phyloP scores from a whole-genome alignment of 2,113 vertebrate species.

The Pseudolaguvia tuberculata region DNA sequence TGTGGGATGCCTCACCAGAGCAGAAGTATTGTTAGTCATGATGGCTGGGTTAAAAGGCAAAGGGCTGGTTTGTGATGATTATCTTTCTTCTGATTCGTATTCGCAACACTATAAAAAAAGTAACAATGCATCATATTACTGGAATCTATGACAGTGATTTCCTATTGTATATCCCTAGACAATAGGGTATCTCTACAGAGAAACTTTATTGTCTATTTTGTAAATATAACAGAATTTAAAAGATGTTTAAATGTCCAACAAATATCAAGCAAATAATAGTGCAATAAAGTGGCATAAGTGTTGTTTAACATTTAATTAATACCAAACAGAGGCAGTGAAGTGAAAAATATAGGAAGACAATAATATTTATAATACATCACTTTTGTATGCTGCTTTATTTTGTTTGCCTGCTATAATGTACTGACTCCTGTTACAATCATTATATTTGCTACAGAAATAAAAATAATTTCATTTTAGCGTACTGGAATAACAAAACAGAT shows the following conservation, averaged over 20 bases:
- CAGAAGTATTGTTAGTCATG: conserved; percentile 27
- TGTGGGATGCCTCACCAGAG: conserved; percentile 44
- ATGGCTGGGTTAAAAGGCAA: conserved; percentile 36
- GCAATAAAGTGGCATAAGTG: background rate
- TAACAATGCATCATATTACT: background rate
- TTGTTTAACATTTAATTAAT: background rate
- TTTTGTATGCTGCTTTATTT: no score
- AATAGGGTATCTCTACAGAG: background rate
- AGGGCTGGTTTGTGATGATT: background rate
- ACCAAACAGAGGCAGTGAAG: background rate
- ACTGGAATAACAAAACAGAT: background rate
- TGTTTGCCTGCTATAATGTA: no score
- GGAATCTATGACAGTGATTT: background rate
- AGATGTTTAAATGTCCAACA: background rate
- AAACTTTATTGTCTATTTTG: background rate
- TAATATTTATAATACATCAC: no score
- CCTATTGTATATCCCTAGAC: background rate
- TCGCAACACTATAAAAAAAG: background rate
- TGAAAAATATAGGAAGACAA: background rate
- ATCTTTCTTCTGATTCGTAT: conserved; percentile 1
- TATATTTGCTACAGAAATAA: background rate
- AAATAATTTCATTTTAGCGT: background rate
- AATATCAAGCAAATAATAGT: background rate
- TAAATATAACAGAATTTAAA: no score
- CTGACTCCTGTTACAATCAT: no score